Percentiles rank a stretch among this genome's conserved stretches.
phyloP scores from a whole-genome alignment of 2,797 vertebrate species.

The Cirrhinus mrigala region DNA sequence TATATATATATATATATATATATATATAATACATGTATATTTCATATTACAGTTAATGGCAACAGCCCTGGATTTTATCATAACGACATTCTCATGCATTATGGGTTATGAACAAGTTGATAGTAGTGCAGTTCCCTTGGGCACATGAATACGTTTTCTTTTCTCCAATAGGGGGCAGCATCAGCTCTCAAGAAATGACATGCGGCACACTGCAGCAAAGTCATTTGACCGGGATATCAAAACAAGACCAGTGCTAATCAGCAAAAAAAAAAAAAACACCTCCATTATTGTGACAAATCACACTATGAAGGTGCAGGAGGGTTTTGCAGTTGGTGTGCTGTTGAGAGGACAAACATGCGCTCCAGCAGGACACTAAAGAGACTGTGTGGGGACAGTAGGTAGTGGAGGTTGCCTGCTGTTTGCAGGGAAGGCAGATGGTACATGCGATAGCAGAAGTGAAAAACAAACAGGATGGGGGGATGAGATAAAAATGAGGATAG shows the following conservation, averaged over 20 bases:
- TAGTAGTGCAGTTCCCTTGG: too few relatives aligned
- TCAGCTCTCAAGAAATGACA: slow-evolving; percentile 42
- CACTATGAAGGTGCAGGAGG: slow-evolving; percentile 24
- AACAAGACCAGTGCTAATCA: slow-evolving; percentile 64
- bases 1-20: too few relatives aligned
- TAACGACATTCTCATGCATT: not conserved
- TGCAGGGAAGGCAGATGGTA: slow-evolving; percentile 75
- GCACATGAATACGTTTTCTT: not conserved
- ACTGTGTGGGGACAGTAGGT: slow-evolving; percentile 1
- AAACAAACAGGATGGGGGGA: slow-evolving; percentile 60
- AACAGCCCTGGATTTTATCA: not conserved
- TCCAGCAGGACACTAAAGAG: not conserved
- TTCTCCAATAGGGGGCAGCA: slow-evolving; percentile 74
- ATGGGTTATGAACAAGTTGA: not conserved
- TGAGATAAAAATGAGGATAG: slow-evolving; percentile 46
- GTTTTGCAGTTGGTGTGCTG: not conserved
- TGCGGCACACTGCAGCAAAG: slow-evolving; percentile 65
- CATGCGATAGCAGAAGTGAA: slow-evolving; percentile 64
- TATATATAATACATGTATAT: too few relatives aligned
- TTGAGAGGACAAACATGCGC: not conserved
- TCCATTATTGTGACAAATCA: slow-evolving; percentile 60
- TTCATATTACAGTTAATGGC: not conserved
- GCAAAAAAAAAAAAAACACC: slow-evolving; percentile 53
- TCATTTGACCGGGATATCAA: slow-evolving; percentile 76
- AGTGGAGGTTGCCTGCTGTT: slow-evolving; percentile 61